phyloP scores from a whole-genome alignment of 2,888 invertebrate genomes.

The Ramazzottius varieornatus region DNA sequence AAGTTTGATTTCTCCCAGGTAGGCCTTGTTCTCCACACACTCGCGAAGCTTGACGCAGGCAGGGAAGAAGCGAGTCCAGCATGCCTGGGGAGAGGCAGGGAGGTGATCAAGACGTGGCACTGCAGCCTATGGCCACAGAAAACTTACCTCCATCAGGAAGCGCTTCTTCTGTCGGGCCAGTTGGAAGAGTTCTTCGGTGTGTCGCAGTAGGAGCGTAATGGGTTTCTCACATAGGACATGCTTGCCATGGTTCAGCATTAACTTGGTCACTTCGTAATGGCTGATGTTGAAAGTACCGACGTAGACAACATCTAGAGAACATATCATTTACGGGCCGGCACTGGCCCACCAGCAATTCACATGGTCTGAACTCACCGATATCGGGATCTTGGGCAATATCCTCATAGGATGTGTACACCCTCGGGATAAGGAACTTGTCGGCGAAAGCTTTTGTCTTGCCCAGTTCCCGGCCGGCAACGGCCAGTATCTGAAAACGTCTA shows the following conservation, averaged over 20 bases:
- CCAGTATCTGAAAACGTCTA: not conserved
- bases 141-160: not conserved
- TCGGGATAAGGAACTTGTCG: not conserved
- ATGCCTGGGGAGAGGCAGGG: conserved; percentile 31
- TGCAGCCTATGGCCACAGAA: not conserved
- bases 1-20: not conserved
- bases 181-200: not conserved
- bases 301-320: not conserved
- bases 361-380: not conserved
- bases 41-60: conserved; percentile 37
- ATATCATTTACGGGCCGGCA: too few relatives aligned
- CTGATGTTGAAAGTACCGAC: not conserved
- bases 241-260: not conserved
- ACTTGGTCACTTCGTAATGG: not conserved
- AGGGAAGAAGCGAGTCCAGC: conserved; percentile 68
- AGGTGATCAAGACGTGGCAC: too few relatives aligned
- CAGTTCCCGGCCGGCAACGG: not conserved
- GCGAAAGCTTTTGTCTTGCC: not conserved
- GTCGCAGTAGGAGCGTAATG: not conserved
- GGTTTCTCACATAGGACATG: conserved; percentile 2
- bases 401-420: not conserved
- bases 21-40: not conserved
- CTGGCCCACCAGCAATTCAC: too few relatives aligned
- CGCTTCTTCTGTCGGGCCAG: not conserved
- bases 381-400: not conserved